These are phyloP conservation scores for Zoanthus gigantus DNA, from an alignment of 92 coral and sea anemone genomes.

Conservation along the genomic window DNA sequence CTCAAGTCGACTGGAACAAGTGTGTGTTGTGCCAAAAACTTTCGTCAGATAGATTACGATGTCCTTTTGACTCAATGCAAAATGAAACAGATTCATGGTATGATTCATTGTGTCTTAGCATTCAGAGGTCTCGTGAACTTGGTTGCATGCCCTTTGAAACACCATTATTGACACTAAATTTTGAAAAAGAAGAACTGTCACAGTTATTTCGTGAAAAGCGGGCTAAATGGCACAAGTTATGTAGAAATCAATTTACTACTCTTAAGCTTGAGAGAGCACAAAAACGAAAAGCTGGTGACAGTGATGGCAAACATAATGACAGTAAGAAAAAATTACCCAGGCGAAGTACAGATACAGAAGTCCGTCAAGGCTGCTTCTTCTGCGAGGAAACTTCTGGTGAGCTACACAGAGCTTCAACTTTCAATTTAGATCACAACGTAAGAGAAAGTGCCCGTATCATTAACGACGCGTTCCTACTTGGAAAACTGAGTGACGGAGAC, in stretches of 20 bases:
- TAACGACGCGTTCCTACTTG: constrained; percentile 1
- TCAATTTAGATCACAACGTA: neutral
- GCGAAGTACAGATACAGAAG: neutral
- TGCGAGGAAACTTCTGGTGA: constrained; percentile 10
- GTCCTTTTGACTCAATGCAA: constrained; percentile 9
- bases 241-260: neutral
- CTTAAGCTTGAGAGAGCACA: neutral
- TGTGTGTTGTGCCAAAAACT: neutral
- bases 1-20: constrained; percentile 12
- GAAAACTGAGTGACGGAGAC: constrained; percentile 12
- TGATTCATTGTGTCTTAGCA: neutral
- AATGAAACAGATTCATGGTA: neutral
- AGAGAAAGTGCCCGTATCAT: neutral
- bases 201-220: neutral
- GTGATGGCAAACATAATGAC: neutral
- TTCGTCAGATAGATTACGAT: neutral
- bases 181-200: neutral
- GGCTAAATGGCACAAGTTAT: constrained; percentile 24
- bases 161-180: neutral
- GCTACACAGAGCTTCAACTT: neutral
- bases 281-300: neutral
- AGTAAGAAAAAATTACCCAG: neutral
- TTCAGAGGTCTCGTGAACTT: neutral
- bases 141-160: neutral
- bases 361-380: neutral